Conservation (phyloP, 2,888 invertebrate genomes). For the Melanargia galathea region DNA sequence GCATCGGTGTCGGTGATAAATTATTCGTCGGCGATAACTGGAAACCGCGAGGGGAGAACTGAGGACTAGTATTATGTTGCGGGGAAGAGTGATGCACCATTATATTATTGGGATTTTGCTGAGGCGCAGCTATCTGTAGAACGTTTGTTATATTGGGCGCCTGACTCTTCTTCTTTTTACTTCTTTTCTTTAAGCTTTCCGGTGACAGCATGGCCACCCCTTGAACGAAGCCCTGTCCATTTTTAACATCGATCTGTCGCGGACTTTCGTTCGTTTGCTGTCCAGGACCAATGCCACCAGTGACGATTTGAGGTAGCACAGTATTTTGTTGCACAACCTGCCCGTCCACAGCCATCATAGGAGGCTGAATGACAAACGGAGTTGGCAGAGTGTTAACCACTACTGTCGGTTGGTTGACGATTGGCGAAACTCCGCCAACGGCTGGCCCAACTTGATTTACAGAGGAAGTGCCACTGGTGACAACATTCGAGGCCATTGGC, state of each 20-base stretch:
- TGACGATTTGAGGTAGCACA: slow-evolving; percentile 86
- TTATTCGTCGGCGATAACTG: slow-evolving; percentile 87
- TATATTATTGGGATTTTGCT: slow-evolving; percentile 84
- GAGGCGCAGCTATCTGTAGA: slow-evolving; percentile 85
- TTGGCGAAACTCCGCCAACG: slow-evolving; percentile 84
- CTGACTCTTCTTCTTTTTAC: slow-evolving; percentile 88
- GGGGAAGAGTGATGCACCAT: slow-evolving; percentile 80
- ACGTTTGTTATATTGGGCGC: slow-evolving; percentile 87
- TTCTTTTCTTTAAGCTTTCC: slow-evolving; percentile 85
- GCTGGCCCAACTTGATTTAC: slow-evolving; percentile 85
- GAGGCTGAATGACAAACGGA: slow-evolving; percentile 90
- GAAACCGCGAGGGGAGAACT: slow-evolving; percentile 88
- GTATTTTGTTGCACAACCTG: slow-evolving; percentile 86
- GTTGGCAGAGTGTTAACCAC: slow-evolving; percentile 90
- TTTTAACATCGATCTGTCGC: slow-evolving; percentile 82
- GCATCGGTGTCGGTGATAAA: slow-evolving; percentile 85
- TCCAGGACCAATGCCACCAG: slow-evolving; percentile 84
- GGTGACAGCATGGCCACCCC: slow-evolving; percentile 84
- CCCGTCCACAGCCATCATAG: slow-evolving; percentile 89
- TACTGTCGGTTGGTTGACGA: slow-evolving; percentile 89
- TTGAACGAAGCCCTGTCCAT: slow-evolving; percentile 65
- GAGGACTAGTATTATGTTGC: slow-evolving; percentile 73
- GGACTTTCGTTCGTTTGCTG: slow-evolving; percentile 74
- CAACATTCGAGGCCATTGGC: slow-evolving; percentile 83
- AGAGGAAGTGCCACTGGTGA: slow-evolving; percentile 85